These are phyloP conservation scores for Hirtodrosophila confusa DNA, from an alignment of 2,888 invertebrate species.

Conservation along the genomic window DNA sequence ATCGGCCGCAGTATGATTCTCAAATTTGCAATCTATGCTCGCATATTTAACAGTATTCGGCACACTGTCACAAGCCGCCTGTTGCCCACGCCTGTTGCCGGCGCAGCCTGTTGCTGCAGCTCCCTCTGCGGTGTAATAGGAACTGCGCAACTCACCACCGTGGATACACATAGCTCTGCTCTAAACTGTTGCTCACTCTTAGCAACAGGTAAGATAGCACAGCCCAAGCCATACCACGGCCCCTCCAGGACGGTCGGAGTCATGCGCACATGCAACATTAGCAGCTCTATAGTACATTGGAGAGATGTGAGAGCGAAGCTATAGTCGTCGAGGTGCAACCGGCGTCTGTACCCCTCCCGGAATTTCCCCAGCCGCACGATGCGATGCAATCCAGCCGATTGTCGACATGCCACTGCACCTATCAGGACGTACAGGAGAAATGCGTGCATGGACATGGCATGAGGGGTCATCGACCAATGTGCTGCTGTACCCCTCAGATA, in stretches of 20 bases:
- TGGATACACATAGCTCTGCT: constrained; percentile 34
- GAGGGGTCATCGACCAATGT: constrained; percentile 3
- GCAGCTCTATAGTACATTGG: not conserved
- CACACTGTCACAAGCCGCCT: constrained; percentile 36
- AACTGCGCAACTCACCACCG: constrained; percentile 61
- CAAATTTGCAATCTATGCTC: not conserved
- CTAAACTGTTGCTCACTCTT: constrained; percentile 80
- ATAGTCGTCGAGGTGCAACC: not conserved
- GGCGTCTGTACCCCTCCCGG: constrained; percentile 5
- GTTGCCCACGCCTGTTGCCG: constrained; percentile 34
- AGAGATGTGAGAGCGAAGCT: constrained; percentile 16
- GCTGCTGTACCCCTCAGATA: not conserved
- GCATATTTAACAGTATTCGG: constrained; percentile 23
- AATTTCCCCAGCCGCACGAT: constrained; percentile 42
- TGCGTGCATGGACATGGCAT: constrained; percentile 19
- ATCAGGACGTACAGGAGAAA: constrained; percentile 43
- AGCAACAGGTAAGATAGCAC: constrained; percentile 77
- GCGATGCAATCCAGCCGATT: constrained; percentile 7
- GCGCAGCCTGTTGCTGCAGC: constrained; percentile 72
- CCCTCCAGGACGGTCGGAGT: constrained; percentile 13
- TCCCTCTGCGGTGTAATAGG: constrained; percentile 10
- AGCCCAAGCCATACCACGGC: constrained; percentile 8
- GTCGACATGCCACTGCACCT: constrained; percentile 33
- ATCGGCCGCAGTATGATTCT: no score
- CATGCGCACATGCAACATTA: constrained; percentile 44